Percentiles rank a stretch among this genome's conserved stretches.
Evolutionary conservation across 2,113 vertebrate genomes (phyloP).

Genomic region (Pygathrix nemaeus): DNA sequence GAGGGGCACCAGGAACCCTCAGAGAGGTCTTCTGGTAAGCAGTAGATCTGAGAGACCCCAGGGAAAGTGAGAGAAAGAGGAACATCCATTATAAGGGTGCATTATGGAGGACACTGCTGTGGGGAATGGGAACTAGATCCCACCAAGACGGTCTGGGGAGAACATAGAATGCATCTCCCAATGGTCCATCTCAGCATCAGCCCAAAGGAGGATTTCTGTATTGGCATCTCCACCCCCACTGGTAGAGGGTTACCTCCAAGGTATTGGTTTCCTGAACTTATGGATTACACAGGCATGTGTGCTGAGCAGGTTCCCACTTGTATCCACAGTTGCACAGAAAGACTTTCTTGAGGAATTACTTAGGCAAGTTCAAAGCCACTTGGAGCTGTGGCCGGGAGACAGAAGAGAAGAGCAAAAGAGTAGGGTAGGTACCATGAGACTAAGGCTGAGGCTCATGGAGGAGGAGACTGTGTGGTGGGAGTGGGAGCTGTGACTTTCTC

Average conservation of each 20-base stretch:
- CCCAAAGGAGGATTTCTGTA: accelerated
- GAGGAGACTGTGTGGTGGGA: background rate
- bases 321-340: background rate
- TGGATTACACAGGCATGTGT: accelerated
- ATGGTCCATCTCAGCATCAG: background rate
- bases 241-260: background rate
- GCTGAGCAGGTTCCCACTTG: background rate
- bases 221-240: background rate
- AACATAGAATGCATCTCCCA: background rate
- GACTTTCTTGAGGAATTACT: background rate
- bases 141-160: background rate
- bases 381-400: background rate
- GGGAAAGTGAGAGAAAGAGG: background rate
- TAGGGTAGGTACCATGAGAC: background rate
- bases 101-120: background rate
- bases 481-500: background rate
- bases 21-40: background rate
- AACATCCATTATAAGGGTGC: background rate
- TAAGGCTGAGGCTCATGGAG: background rate
- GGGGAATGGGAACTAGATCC: background rate
- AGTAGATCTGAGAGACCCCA: background rate
- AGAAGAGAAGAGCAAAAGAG: background rate
- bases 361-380: background rate
- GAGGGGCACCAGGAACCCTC: background rate
- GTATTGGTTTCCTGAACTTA: background rate